A percentile compares a stretch with the other conserved stretches of the same genome.
phyloP scores from a whole-genome alignment of 2,113 vertebrate species.

The Cheirogaleus medius region DNA sequence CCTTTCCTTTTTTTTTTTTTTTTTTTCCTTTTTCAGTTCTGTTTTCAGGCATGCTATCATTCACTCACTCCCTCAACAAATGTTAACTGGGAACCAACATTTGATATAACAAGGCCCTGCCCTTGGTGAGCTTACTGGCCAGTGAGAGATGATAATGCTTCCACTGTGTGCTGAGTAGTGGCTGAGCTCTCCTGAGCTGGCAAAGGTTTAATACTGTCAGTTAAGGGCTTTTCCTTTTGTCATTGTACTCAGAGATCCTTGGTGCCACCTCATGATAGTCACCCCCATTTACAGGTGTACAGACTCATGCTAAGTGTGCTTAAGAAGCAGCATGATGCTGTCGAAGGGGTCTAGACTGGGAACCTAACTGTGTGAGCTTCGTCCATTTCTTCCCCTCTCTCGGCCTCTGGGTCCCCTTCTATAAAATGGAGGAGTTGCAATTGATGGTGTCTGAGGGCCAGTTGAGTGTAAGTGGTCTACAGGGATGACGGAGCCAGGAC shows the following conservation, averaged over 20 bases:
- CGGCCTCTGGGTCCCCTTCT: not conserved
- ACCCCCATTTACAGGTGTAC: not conserved
- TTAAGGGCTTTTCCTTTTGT: not conserved
- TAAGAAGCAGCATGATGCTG: not conserved
- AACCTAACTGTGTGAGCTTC: not conserved
- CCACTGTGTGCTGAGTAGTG: not conserved
- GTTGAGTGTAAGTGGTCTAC: not conserved
- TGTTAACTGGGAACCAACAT: not conserved
- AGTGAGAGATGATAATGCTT: not conserved
- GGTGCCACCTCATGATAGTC: not conserved
- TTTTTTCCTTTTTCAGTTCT: not conserved
- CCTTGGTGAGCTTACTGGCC: not conserved
- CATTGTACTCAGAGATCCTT: not conserved
- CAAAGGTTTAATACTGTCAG: not conserved
- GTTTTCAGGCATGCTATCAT: not conserved
- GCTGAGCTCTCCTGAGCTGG: not conserved
- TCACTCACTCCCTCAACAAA: not conserved
- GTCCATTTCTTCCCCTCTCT: not conserved
- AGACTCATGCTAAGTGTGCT: not conserved
- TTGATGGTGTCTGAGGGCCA: not conserved
- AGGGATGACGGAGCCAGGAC: not conserved
- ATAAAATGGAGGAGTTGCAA: not conserved
- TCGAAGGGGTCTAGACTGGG: not conserved
- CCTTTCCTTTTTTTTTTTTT: not conserved
- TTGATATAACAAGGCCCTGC: not conserved